Evolutionary conservation across 2,113 vertebrate species (phyloP), one percentile per base, ranked within the genome.

Genomic region (Dissostichus mawsoni): DNA sequence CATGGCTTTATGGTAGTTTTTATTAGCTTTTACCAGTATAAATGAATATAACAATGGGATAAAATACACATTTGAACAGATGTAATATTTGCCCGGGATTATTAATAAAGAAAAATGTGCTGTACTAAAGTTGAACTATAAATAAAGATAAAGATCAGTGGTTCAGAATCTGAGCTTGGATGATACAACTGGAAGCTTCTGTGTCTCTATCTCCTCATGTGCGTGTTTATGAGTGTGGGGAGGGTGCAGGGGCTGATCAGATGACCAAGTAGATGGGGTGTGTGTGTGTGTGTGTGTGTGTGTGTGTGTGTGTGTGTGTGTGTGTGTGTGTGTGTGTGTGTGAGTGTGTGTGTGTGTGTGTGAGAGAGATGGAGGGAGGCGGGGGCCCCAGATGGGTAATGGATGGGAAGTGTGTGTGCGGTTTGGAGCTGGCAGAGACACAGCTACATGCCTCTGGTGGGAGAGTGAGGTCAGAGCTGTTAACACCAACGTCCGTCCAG

Each of bases 381-480:
- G 33, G 73, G 66, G 82, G 77, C 69, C 81, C 87, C 91, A 91
- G 87, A 93, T 91, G 90, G 92, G 80, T 81, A 80, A 83, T 90
- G 88, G 83, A 81, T 90, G 91, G 86, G 87, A 93, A 90, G 63
- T 47, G 50, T 53, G 11, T 69, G 52, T 36, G 52, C 17, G 10
- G 64, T 16, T 25, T 51, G 47, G 47, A 51, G 47, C 5, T 36
- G 64, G 65, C 65, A 36, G 48, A 68, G 48, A n/a, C 50, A 14
- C 50, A 53, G 66, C 50, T 14, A 53, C 61, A 52, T 74, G 69
- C 82, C 78, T 80, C 36, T 3, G 63, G 44, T 80, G 65, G 79
- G 64, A 72, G 57, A 64, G 73, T 23, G 47, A 52, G 56, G 76
- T 88, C 74, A 77, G 59, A 29, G 66, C 76, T 76, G 77, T 69